Base-by-base conservation (phyloP, 1,140 invertebrate species). In the Diorhabda sublineata region DNA sequence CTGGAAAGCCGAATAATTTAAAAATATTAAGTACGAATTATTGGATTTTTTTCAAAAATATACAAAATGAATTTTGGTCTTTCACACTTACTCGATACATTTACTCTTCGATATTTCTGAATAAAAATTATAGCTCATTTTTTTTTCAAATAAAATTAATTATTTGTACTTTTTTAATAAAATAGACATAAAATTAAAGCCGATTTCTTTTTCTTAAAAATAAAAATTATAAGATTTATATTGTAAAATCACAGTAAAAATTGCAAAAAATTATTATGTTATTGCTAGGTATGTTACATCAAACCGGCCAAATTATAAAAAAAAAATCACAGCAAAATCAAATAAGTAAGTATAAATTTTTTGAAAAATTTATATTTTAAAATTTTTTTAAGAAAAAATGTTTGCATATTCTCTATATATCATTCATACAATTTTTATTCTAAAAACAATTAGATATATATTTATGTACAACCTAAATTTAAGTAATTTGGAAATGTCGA, bases 391-490 rank as follows among this genome's bases (percentile, higher is more conserved):
- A 52, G 64, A 67, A 68, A 66, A 64, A 64, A 59, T 68, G 60
- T 70, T 73, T 60, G 65, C 66, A 73, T 70, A 70, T 73, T 70
- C 66, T 70, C 69, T 67, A 45, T 57, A 69, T 42, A 59, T 69
- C 71, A 72, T 72, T 72, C 73, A 74, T 71, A 70, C 72, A 52
- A n/a, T 66, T 71, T 72, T 72, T 72, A 74, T 45, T 69, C 73
- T 74, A 74, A 67, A 73, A 74, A 72, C 68, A 72, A 74, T 72
- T 62, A 70, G 47, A 64, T 68, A 69, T 69, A 73, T 68, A 68
- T 68, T 62, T 68, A 68, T 74, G 58, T 74, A 74, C 73, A 74
- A 69, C 69, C 58, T 69, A 61, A 66, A 65, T 59, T 64, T 69
- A 61, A 69, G 67, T 62, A 63, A 61, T 67, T 66, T 72, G 41